A percentile compares a stretch with the other conserved stretches of the same genome.
These are phyloP conservation scores for Machimus rusticus DNA, from an alignment of 2,888 invertebrate genomes.

Conservation along the genomic window DNA sequence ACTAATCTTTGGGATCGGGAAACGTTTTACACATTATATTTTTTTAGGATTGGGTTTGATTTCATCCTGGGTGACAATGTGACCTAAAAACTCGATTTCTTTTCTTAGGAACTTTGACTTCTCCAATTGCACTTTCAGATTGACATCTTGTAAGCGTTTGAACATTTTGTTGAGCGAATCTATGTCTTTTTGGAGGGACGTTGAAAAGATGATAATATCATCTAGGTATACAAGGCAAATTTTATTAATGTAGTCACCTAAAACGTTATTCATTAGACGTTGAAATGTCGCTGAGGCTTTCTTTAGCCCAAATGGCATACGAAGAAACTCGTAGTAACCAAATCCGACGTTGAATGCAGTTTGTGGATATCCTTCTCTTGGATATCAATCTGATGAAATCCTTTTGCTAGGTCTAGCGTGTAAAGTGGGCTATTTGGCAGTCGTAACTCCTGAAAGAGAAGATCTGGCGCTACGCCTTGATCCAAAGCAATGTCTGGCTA, in stretches of 20 bases:
- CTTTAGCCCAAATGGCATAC: no score
- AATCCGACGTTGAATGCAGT: not conserved
- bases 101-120: not conserved
- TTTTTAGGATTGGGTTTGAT: not conserved
- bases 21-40: not conserved
- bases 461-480: no score
- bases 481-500: no score
- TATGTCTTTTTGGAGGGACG: not conserved
- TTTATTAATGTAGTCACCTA: no score
- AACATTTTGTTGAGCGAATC: not conserved
- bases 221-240: no score
- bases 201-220: not conserved
- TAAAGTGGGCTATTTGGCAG: no score
- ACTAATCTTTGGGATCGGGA: not conserved
- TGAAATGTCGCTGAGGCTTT: no score
- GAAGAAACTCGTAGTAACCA: not conserved
- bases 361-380: not conserved
- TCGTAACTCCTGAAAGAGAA: no score
- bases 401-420: not conserved
- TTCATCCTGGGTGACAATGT: not conserved
- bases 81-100: not conserved
- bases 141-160: not conserved
- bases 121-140: not conserved
- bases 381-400: not conserved
- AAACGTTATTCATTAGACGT: no score